Evolutionary conservation across 92 coral and sea anemone species (phyloP), one percentile per base, ranked within the genome.

Genomic region (Phenganax subtilis): DNA sequence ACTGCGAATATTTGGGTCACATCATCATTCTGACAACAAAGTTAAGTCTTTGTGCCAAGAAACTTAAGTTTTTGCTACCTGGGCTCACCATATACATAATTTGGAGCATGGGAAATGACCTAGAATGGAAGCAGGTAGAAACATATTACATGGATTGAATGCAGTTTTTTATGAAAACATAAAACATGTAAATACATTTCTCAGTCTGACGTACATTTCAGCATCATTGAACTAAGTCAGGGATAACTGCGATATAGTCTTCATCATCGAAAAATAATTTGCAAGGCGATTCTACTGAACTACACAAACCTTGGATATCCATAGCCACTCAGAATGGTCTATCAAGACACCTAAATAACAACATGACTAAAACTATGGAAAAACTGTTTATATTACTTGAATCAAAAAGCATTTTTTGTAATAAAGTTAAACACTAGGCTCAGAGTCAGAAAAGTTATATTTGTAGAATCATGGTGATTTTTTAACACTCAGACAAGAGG

Each of bases 1-100:
- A 79, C 83, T 79, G 83, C 83, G 83, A 79, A 79, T 79, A 79
- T 79, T 37, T 79, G 74, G 83, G 83, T 30, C n/a, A 51, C 83
- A 79, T 79, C 83, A 79, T 79, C 83, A 79, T 79, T 57, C 74
- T 79, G 83, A 79, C 83, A 79, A 79, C 31, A 37, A 37, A 37
- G 5, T 37, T 5, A 37, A 37, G 2, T 37, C 47, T 37, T 37
- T 37, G 47, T 1, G 47, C 3, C 47, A 37, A 37, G 47, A 37
- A 37, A 1, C 47, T 5, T 5, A 37, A 37, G 47, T 37, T 5
- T 5, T 37, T 37, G 5, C 47, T 37, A 37, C 5, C 2, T 37
- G 47, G 47, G 5, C 5, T 37, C 47, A 37, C 47, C 47, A 37
- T 37, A 37, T 37, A 5, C 5, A 37, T 37, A 27, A 27, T 69